Conservation (phyloP, 2,888 invertebrate genomes). For the Cepaea hortensis region DNA sequence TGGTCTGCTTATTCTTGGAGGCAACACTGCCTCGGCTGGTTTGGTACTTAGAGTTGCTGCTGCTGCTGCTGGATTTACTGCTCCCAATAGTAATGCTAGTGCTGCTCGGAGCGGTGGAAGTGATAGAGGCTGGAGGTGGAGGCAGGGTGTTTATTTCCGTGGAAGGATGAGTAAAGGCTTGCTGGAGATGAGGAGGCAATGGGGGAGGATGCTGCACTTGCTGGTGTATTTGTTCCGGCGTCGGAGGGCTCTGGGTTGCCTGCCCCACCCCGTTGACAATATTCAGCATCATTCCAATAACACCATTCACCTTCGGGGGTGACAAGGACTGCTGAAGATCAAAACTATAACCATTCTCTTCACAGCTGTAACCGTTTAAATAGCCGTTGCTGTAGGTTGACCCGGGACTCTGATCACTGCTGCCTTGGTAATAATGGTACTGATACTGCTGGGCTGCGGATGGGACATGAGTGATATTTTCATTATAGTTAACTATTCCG, state of each 20-base stretch:
- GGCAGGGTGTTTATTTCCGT: conserved; percentile 27
- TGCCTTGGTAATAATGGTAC: conserved; percentile 19
- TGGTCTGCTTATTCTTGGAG: conserved; percentile 30
- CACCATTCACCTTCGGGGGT: conserved; percentile 41
- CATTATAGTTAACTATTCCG: conserved; percentile 22
- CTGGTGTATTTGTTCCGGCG: conserved; percentile 48
- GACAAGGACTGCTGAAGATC: conserved; percentile 40
- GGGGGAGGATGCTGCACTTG: conserved; percentile 49
- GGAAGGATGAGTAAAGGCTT: conserved; percentile 35
- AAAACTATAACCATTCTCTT: conserved; percentile 39
- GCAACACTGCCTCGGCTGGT: conserved; percentile 22
- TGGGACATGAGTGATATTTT: not conserved
- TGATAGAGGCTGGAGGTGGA: conserved; percentile 22
- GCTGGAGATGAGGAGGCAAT: conserved; percentile 41
- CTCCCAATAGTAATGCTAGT: conserved; percentile 8
- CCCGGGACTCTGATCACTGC: not conserved
- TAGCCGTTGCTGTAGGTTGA: conserved; percentile 44
- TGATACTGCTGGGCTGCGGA: conserved; percentile 1
- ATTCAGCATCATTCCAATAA: not conserved
- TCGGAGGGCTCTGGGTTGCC: conserved; percentile 38
- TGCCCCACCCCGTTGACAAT: conserved; percentile 15
- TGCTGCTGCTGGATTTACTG: not conserved
- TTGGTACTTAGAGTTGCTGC: conserved; percentile 34
- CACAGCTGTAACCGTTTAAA: conserved; percentile 41
- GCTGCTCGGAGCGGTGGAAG: not conserved